These are phyloP conservation scores for Cepphus grylle DNA, from an alignment of 2,113 vertebrate species.

Conservation along the genomic window DNA sequence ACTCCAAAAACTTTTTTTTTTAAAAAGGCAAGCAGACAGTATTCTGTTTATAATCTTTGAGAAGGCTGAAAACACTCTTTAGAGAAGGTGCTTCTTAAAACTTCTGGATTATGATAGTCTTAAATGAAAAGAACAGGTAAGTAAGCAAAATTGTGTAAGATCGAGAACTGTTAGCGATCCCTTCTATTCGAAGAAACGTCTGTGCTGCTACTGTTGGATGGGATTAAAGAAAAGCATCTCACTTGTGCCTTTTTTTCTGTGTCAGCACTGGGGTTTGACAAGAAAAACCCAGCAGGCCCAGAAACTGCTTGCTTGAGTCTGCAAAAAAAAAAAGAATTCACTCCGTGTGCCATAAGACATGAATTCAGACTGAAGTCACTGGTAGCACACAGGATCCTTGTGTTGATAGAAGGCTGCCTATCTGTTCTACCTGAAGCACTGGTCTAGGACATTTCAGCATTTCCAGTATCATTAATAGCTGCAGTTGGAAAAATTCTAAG, in stretches of 20 bases:
- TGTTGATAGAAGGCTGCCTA: not conserved
- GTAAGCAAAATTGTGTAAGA: not conserved
- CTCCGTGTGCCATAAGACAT: not conserved
- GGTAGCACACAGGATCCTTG: not conserved
- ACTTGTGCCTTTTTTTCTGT: conserved; percentile 16
- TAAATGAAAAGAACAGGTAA: not conserved
- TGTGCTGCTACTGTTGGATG: not conserved
- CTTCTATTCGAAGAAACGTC: not conserved
- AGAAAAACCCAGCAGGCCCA: not conserved
- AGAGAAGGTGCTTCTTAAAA: not conserved
- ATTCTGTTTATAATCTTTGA: not conserved
- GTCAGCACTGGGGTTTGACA: conserved; percentile 18
- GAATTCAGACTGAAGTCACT: not conserved
- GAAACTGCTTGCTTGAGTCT: not conserved
- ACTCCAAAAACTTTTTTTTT: not conserved
- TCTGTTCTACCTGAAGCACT: not conserved
- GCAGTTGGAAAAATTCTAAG: not conserved
- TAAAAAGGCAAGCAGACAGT: not conserved
- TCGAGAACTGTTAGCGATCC: not conserved
- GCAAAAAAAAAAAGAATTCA: not conserved
- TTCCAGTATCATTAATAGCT: not conserved
- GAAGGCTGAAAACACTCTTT: not conserved
- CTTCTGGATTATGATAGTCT: not conserved
- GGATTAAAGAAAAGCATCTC: not conserved
- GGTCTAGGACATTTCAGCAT: not conserved